These are phyloP conservation scores for Rhinogobius similis DNA, from an alignment of 2,113 vertebrate species.

Conservation along the genomic window DNA sequence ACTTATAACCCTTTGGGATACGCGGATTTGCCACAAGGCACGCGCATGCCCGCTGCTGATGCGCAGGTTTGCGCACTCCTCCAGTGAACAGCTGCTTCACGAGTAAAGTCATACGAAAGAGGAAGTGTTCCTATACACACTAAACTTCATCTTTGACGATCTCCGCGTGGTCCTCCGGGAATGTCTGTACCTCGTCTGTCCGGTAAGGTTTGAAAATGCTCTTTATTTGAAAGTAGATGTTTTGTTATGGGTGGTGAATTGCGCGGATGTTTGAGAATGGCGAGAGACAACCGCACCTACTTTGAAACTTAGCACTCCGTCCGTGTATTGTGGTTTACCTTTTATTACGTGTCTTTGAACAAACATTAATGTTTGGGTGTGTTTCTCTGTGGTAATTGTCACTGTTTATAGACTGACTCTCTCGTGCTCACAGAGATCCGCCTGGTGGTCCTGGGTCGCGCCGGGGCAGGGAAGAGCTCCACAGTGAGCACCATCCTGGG, in stretches of 20 bases:
- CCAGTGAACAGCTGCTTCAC: background rate
- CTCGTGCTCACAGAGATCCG: conserved; percentile 57
- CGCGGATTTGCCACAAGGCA: too few relatives aligned
- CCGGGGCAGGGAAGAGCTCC: conserved; percentile 52
- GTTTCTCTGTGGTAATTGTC: background rate
- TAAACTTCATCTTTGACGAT: background rate
- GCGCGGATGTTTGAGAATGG: background rate
- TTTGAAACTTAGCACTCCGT: background rate
- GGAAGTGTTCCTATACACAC: conserved; percentile 37
- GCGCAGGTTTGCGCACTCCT: too few relatives aligned
- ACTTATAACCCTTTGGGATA: too few relatives aligned
- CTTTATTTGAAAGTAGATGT: background rate
- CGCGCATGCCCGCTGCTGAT: background rate
- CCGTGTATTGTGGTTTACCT: too few relatives aligned
- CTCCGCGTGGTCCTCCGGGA: background rate
- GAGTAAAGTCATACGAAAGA: conserved; percentile 31
- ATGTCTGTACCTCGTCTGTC: conserved; percentile 48
- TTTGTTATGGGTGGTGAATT: background rate
- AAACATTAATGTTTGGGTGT: background rate
- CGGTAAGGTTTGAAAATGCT: conserved; percentile 35
- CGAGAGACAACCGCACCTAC: background rate
- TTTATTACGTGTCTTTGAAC: background rate
- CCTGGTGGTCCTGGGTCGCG: conserved; percentile 73
- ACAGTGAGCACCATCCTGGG: conserved; percentile 66
- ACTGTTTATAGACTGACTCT: background rate